Conservation (phyloP, 1,140 invertebrate species). For the Reticulitermes speratus region DNA sequence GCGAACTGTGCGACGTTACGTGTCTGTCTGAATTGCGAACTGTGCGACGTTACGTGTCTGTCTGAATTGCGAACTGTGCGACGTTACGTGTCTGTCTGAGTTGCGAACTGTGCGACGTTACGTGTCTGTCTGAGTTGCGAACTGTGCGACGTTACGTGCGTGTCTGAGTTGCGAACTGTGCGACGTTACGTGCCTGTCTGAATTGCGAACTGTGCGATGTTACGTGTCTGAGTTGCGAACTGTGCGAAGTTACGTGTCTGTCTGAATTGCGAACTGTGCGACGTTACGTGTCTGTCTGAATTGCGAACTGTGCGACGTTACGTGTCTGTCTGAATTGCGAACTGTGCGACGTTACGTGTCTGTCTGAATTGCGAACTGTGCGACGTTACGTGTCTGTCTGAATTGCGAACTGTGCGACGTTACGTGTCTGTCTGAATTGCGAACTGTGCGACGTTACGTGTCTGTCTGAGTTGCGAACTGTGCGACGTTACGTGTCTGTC, state of each 20-base stretch:
- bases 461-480: neutral
- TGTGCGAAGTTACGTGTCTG: neutral
- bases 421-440: neutral
- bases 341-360: neutral
- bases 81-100: neutral
- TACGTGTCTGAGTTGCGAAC: neutral
- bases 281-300: neutral
- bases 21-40: neutral
- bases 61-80: neutral
- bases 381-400: neutral
- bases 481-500: neutral
- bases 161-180: neutral
- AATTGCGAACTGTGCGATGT: neutral
- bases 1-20: neutral
- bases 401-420: neutral
- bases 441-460: neutral
- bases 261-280: neutral
- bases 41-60: neutral
- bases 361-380: neutral
- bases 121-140: neutral
- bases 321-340: neutral
- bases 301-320: neutral
- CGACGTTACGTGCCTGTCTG: neutral
- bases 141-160: neutral
- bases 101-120: neutral